Evolutionary conservation across 2,797 vertebrate species (phyloP).

Genomic region (Falco peregrinus): DNA sequence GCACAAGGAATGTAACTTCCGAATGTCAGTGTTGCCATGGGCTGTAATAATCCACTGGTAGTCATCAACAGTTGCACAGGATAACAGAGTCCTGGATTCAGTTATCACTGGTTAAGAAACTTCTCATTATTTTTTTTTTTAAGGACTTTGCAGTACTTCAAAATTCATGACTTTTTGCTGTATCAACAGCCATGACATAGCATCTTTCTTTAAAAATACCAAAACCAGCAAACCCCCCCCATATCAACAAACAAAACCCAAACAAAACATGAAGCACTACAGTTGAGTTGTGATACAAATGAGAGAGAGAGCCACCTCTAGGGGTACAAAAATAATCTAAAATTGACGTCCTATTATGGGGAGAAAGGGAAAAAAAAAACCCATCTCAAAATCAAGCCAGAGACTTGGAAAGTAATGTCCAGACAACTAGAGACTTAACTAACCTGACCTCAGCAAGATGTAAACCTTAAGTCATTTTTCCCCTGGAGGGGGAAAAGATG

Average conservation of each 20-base stretch:
- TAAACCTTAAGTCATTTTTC: background rate
- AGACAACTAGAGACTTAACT: background rate
- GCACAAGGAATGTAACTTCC: background rate
- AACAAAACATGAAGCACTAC: background rate
- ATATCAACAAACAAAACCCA: background rate
- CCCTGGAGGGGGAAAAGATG: background rate
- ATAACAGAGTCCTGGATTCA: background rate
- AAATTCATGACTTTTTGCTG: background rate
- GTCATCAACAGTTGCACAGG: background rate
- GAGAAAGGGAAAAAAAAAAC: background rate
- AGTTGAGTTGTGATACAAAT: background rate
- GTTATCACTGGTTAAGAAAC: background rate
- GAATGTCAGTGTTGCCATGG: background rate
- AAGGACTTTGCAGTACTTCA: background rate
- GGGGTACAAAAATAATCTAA: background rate
- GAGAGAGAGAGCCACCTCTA: background rate
- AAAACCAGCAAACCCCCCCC: fast-evolving
- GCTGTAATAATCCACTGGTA: background rate
- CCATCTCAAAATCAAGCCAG: background rate
- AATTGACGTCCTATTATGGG: background rate
- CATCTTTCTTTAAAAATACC: background rate
- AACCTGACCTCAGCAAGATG: background rate
- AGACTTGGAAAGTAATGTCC: background rate
- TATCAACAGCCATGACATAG: background rate
- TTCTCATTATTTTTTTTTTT: background rate